Base-by-base conservation (phyloP, 2,797 vertebrate species). In the Sebastes itinus region DNA sequence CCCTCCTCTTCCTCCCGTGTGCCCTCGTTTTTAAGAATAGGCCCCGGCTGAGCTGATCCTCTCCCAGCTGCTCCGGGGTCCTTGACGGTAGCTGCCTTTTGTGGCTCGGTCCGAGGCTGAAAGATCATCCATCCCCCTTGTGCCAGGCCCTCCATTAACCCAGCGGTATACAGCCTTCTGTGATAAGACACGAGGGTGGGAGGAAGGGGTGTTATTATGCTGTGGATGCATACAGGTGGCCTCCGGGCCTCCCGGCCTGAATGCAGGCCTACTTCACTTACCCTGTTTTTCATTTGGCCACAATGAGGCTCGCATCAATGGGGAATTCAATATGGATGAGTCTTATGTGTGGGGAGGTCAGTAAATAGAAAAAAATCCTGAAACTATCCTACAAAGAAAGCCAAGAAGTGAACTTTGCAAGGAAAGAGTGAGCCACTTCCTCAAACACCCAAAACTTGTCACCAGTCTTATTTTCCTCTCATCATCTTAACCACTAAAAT, bases 21-120 rank as follows among this genome's bases (percentile, higher is more conserved):
- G 79, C 46, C 87, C 91, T 91, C 4, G 3, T 88, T 93, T 94
- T 92, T 88, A 87, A 94, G 92, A 92, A 94, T 88, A 93, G 89
- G 82, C 81, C 79, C 25, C 0, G 72, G 74, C 73, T 68, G 76
- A 89, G 87, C 89, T 76, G 86, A 92, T 90, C 86, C 76, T 66
- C 78, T 74, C 85, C 84, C 92, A 93, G 90, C 92, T 91, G 92
- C 89, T 93, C 71, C 46, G 5, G 83, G 80, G 84, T 85, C 84
- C 33, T 62, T 76, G 81, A 78, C 73, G 83, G 72, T 81, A 59
- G 83, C 58, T 49, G 83, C 82, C 77, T 92, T 58, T 91, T 92
- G 92, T 93, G 83, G 81, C 77, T 70, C 78, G 4, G 64, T 73
- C 69, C 5, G 58, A 70, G 62, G 28, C 78, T 68, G 87, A 86